Conservation (phyloP, 2,888 invertebrate genomes). For the Drosophila helvetica region DNA sequence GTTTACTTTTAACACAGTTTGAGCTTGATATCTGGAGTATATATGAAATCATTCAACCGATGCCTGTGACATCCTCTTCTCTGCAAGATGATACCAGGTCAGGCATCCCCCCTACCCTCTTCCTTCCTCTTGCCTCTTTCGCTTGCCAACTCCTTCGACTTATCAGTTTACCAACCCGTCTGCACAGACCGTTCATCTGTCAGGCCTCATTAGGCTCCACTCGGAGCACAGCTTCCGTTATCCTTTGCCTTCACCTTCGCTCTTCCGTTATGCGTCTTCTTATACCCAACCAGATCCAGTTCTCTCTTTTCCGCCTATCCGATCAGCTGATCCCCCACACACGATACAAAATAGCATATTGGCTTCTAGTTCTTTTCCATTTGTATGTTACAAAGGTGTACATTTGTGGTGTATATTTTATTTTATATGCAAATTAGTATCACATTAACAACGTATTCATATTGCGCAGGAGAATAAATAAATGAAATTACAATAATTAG, state of each 20-base stretch:
- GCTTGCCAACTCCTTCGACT: not conserved
- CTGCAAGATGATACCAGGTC: constrained; percentile 30
- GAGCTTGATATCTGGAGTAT: too few species aligned
- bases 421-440: constrained; percentile 77
- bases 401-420: constrained; percentile 38
- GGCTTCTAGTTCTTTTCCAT: constrained; percentile 19
- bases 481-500: constrained; percentile 56
- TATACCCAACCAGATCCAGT: constrained; percentile 9
- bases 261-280: constrained; percentile 28
- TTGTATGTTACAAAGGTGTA: constrained; percentile 45
- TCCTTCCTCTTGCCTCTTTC: not conserved
- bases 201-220: constrained; percentile 41
- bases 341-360: constrained; percentile 3
- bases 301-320: not conserved
- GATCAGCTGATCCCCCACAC: not conserved
- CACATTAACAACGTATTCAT: constrained; percentile 70
- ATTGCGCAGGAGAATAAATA: constrained; percentile 70
- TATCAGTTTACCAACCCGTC: constrained; percentile 3
- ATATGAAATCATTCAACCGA: not conserved
- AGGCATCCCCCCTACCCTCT: not conserved
- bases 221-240: constrained; percentile 39
- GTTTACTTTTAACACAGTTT: too few species aligned
- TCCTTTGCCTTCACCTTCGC: constrained; percentile 36
- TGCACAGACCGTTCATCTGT: constrained; percentile 26
- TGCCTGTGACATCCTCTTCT: constrained; percentile 25